Evolutionary conservation across 2,797 vertebrate genomes (phyloP), one percentile per base, ranked within the genome.

Genomic region (Gobio occitaniae): DNA sequence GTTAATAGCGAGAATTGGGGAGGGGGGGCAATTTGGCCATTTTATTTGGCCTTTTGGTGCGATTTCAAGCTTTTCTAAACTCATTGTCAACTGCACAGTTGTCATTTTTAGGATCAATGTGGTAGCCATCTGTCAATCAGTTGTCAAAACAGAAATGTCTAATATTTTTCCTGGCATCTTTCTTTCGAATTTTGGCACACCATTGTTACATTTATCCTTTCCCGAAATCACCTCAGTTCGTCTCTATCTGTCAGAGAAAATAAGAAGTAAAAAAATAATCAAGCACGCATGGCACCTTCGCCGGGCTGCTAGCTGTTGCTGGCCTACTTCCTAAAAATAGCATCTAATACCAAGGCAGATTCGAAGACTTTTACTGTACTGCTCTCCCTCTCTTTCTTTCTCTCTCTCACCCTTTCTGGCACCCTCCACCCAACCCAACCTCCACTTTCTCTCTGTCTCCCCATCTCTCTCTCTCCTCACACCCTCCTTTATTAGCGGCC

Each of bases 311-410:
- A 81, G 80, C 86, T 87, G 80, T 84, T 88, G 86, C 87, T 90
- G 90, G 88, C 90, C 89, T 90, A 90, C 84, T 90, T 92, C 88
- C 89, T 90, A 90, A 90, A 91, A 90, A 91, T 91, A 92, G 89
- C 89, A 80, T 86, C 84, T 87, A 85, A 90, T 91, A 89, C 87
- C 36, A 82, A 90, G 85, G 87, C 85, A 90, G 88, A 88, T 81
- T 87, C 38, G 54, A 77, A 85, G 89, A 75, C 82, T 78, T 87
- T 87, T 86, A 78, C 78, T 78, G 83, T 89, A 85, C 29, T 32
- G 52, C 78, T 59, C 71, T 66, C 78, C 82, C 68, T 80, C 80
- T 41, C 81, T 75, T 48, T 32, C 63, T 56, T 19, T 72, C 12
- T 50, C 79, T 68, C 83, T 78, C 66, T 87, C 56, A 59, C 76